A percentile compares a stretch with the other conserved stretches of the same genome.
phyloP scores from a whole-genome alignment of 2,888 invertebrate genomes.

The Diarsia mendica region DNA sequence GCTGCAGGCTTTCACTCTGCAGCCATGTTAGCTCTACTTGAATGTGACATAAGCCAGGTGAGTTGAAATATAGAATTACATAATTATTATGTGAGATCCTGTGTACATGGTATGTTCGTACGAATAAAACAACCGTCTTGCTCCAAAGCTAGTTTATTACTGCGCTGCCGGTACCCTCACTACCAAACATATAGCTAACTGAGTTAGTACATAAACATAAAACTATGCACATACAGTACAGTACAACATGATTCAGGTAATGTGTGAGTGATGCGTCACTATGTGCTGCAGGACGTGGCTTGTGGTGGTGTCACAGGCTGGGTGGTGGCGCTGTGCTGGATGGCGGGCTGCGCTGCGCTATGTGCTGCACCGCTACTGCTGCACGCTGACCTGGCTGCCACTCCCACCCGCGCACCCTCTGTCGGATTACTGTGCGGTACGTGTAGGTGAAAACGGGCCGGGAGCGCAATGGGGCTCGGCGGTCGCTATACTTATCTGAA shows the following conservation, averaged over 20 bases:
- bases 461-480: neutral
- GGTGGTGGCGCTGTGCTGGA: conserved; percentile 93
- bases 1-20: conserved; percentile 84
- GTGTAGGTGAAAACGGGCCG: neutral
- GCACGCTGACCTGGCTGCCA: conserved; percentile 92
- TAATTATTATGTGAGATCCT: neutral
- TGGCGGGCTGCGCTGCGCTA: conserved; percentile 92
- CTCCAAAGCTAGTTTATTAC: no score
- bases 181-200: no score
- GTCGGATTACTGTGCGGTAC: conserved; percentile 92
- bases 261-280: neutral
- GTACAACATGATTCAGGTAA: neutral
- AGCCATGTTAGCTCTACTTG: conserved; percentile 81
- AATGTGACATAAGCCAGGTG: conserved; percentile 84
- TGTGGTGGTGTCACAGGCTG: conserved; percentile 91
- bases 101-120: no score
- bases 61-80: conserved; percentile 7
- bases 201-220: no score
- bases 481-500: neutral
- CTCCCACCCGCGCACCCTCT: conserved; percentile 91
- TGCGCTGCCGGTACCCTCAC: no score
- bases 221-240: no score
- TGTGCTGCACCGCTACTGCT: conserved; percentile 93
- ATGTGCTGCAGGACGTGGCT: conserved; percentile 76
- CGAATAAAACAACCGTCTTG: no score